Evolutionary conservation across 2,888 invertebrate genomes (phyloP).

Genomic region (Orthonevra nobilis): DNA sequence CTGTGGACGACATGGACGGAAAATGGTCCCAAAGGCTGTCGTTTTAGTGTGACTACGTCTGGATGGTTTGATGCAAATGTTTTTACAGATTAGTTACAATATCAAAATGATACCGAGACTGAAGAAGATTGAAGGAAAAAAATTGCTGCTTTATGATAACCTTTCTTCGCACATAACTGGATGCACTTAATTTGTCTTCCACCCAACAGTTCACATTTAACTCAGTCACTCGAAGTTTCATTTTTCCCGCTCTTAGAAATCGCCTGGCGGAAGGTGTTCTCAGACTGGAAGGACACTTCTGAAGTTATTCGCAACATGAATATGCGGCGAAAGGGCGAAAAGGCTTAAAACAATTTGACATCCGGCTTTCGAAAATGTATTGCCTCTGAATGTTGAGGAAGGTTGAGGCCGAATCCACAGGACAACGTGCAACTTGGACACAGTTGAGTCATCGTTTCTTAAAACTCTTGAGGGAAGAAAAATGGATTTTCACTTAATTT

Average conservation of each 20-base stretch:
- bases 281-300: conserved; percentile 14
- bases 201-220: background rate
- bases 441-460: conserved; percentile 14
- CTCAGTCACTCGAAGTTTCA: conserved; percentile 12
- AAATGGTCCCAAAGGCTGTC: conserved; percentile 3
- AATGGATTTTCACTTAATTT: too few relatives aligned
- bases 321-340: background rate
- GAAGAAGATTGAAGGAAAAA: background rate
- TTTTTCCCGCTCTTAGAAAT: conserved; percentile 12
- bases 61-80: conserved; percentile 12
- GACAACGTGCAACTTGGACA: background rate
- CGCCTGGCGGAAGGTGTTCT: conserved; percentile 24
- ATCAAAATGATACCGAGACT: conserved; percentile 6
- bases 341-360: background rate
- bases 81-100: conserved; percentile 1
- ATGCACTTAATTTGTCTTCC: background rate
- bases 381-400: conserved; percentile 8
- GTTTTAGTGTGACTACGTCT: background rate
- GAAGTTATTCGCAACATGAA: background rate
- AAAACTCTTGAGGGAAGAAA: too few relatives aligned
- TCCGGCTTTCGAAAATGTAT: conserved; percentile 4
- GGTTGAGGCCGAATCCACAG: background rate
- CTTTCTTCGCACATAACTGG: conserved; percentile 6
- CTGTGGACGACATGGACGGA: conserved; percentile 6
- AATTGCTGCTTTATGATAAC: conserved; percentile 9